phyloP scores from a whole-genome alignment of 1,140 invertebrate genomes.

The Chironomus tepperi region DNA sequence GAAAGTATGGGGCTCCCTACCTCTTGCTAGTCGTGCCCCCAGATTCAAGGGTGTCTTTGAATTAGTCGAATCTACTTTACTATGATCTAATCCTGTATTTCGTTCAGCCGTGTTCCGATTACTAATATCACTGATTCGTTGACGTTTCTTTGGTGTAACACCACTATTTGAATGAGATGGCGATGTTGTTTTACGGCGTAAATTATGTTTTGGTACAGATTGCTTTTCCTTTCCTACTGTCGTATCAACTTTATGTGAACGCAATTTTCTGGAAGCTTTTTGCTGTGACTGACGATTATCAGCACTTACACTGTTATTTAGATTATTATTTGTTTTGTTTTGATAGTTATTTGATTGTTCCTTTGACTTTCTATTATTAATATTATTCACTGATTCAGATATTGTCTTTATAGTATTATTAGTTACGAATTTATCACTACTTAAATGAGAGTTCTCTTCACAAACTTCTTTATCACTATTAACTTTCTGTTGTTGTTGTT shows the following conservation, averaged over 20 bases:
- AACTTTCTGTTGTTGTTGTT: conserved; percentile 20
- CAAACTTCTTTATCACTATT: conserved; percentile 21
- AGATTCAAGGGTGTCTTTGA: conserved; percentile 32
- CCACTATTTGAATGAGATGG: too few relatives aligned
- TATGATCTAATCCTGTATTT: conserved; percentile 28
- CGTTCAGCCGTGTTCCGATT: conserved; percentile 27
- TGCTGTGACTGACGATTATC: not conserved
- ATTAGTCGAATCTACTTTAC: not conserved
- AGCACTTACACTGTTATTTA: not conserved
- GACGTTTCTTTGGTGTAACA: conserved; percentile 21
- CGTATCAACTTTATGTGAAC: conserved; percentile 25
- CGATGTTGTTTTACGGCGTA: conserved; percentile 25
- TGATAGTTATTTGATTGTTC: too few relatives aligned
- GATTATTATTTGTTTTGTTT: too few relatives aligned
- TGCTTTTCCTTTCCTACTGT: conserved; percentile 26
- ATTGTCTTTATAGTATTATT: not conserved
- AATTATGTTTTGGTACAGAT: not conserved
- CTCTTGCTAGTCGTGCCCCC: conserved; percentile 35
- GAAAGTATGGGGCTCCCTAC: conserved; percentile 27
- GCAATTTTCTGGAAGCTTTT: conserved; percentile 19
- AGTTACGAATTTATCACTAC: conserved; percentile 12
- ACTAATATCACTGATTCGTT: not conserved
- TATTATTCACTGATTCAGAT: not conserved
- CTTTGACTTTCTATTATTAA: too few relatives aligned
- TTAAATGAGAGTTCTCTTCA: conserved; percentile 12